These are phyloP conservation scores for Anabacerthia variegaticeps DNA, from an alignment of 2,797 vertebrate genomes.

Conservation along the genomic window DNA sequence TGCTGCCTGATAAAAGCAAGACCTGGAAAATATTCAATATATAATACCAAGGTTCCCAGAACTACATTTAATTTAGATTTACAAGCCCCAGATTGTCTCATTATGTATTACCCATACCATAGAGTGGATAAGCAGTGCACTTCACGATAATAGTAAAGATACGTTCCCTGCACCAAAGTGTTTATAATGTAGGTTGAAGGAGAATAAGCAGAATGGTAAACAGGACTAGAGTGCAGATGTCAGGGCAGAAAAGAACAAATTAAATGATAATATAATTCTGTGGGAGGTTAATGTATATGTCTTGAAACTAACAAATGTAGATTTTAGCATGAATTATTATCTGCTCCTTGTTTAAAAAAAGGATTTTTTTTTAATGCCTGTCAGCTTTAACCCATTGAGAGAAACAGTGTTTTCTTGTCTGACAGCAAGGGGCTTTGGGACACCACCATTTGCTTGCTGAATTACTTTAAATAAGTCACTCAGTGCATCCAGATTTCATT, in stretches of 20 bases:
- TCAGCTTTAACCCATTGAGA: not conserved
- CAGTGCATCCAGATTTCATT: not conserved
- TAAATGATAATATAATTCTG: not conserved
- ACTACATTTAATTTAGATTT: slow-evolving; percentile 30
- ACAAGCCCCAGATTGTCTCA: not conserved
- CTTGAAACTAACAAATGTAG: not conserved
- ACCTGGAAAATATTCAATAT: slow-evolving; percentile 26
- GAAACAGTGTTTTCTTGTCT: not conserved
- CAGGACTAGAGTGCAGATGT: not conserved
- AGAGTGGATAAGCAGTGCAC: not conserved
- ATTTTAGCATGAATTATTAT: not conserved
- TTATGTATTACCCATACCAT: not conserved
- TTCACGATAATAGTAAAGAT: not conserved
- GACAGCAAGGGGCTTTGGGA: not conserved
- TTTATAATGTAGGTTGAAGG: not conserved
- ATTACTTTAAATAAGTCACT: not conserved
- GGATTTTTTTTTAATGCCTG: not conserved
- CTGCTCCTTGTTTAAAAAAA: not conserved
- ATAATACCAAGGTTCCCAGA: slow-evolving; percentile 6
- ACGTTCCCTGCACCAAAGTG: not conserved
- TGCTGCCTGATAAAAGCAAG: not conserved
- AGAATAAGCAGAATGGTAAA: not conserved
- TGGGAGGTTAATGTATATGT: not conserved
- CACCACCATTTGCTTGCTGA: not conserved
- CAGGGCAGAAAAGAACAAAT: not conserved